phyloP scores from a whole-genome alignment of 2,888 invertebrate species.

The Folsomia candida region DNA sequence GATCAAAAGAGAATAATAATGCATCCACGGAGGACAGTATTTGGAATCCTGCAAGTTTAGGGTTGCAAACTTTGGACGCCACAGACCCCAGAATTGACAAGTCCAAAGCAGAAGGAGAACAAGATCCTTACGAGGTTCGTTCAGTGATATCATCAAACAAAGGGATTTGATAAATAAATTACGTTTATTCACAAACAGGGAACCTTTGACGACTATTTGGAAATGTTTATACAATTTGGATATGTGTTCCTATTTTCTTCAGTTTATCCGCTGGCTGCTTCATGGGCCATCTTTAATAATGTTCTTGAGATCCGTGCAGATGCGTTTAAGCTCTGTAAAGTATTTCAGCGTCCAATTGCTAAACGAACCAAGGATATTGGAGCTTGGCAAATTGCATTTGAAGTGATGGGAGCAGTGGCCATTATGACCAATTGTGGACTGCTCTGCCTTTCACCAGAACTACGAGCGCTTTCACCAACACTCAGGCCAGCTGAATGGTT shows the following conservation, averaged over 20 bases:
- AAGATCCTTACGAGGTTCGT: constrained; percentile 65
- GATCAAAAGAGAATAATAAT: constrained; percentile 32
- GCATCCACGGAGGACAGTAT: constrained; percentile 24
- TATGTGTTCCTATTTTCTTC: constrained; percentile 75
- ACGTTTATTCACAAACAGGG: constrained; percentile 55
- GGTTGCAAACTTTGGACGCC: constrained; percentile 53
- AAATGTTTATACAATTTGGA: constrained; percentile 76
- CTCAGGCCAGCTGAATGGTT: constrained; percentile 58
- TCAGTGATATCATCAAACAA: not conserved
- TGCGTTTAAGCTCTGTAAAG: constrained; percentile 70
- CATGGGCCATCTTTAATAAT: constrained; percentile 72
- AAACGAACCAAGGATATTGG: constrained; percentile 68
- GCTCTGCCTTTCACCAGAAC: constrained; percentile 66
- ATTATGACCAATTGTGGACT: constrained; percentile 74
- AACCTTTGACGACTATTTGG: constrained; percentile 73
- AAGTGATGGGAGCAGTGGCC: constrained; percentile 66
- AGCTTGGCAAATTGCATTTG: constrained; percentile 73
- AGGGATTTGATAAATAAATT: not conserved
- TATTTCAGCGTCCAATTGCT: constrained; percentile 67
- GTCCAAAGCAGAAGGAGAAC: constrained; percentile 61
- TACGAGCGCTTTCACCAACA: constrained; percentile 57
- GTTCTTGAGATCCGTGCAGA: constrained; percentile 71
- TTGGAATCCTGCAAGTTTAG: constrained; percentile 41
- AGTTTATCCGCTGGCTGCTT: constrained; percentile 71
- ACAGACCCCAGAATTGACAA: constrained; percentile 58